Evolutionary conservation across 2,797 vertebrate genomes (phyloP).

Genomic region (Microctenopoma lineatum): DNA sequence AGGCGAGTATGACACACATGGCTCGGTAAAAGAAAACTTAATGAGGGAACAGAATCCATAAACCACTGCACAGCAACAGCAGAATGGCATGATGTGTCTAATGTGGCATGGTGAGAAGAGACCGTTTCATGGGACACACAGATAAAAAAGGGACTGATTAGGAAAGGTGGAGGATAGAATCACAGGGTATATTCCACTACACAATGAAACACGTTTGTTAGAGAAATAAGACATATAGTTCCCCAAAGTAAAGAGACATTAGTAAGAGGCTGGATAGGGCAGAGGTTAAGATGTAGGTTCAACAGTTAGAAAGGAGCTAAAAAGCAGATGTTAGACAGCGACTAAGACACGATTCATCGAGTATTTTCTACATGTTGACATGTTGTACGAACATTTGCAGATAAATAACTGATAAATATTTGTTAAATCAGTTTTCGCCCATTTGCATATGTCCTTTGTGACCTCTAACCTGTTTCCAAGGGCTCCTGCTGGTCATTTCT

Average conservation of each 20-base stretch:
- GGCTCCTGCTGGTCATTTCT: conserved; percentile 31
- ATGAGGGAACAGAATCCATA: conserved; percentile 85
- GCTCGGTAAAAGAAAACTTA: conserved; percentile 85
- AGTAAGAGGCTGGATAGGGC: conserved; percentile 56
- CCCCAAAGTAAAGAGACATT: conserved; percentile 51
- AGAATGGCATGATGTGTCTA: conserved; percentile 85
- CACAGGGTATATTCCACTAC: conserved; percentile 57
- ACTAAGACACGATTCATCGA: conserved; percentile 28
- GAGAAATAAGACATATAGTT: conserved; percentile 53
- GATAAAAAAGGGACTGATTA: conserved; percentile 77
- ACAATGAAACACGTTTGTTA: conserved; percentile 63
- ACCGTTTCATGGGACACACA: conserved; percentile 79
- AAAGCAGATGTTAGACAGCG: conserved; percentile 65
- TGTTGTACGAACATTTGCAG: conserved; percentile 16
- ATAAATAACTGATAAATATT: background rate
- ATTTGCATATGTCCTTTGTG: conserved; percentile 3
- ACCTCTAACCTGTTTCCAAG: conserved; percentile 81
- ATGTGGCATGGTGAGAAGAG: conserved; percentile 77
- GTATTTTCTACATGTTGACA: conserved; percentile 33
- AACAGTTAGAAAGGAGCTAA: conserved; percentile 67
- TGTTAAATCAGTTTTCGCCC: background rate
- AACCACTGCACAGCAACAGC: conserved; percentile 81
- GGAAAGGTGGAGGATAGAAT: conserved; percentile 68
- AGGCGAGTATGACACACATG: conserved; percentile 85
- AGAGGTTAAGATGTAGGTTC: conserved; percentile 66